Conservation (phyloP, 2,113 vertebrate species). For the Chlorodrepanis virens region DNA sequence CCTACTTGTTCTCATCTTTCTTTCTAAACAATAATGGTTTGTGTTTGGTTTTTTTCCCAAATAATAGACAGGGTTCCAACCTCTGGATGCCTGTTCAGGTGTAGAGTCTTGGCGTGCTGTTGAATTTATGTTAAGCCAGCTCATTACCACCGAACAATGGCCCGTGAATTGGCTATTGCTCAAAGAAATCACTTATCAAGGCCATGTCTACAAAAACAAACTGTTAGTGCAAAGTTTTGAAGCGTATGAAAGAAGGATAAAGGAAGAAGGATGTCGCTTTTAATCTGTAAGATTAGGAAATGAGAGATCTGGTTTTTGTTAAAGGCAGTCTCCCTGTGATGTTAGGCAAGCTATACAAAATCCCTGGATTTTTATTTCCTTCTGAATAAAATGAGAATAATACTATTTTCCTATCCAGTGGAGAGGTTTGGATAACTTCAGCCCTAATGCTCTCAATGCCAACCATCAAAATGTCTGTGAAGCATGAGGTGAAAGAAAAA, state of each 20-base stretch:
- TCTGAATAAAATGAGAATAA: background rate
- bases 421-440: background rate
- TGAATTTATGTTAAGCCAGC: background rate
- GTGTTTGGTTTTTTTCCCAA: background rate
- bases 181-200: constrained; percentile 39
- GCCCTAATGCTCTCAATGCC: background rate
- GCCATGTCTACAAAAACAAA: constrained; percentile 4
- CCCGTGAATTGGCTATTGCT: constrained; percentile 7
- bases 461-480: background rate
- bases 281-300: background rate
- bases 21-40: background rate
- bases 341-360: background rate
- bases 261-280: constrained; percentile 23
- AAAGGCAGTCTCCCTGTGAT: background rate
- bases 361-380: constrained; percentile 4
- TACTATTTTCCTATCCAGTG: background rate
- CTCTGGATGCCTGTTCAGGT: background rate
- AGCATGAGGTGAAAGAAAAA: background rate
- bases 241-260: background rate
- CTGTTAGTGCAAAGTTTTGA: background rate
- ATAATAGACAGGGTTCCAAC: background rate
- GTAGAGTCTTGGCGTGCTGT: background rate
- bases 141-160: constrained; percentile 9
- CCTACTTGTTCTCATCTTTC: background rate
- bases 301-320: background rate